Base-by-base conservation (phyloP, 2,797 vertebrate species). In the Sebastes variabilis region DNA sequence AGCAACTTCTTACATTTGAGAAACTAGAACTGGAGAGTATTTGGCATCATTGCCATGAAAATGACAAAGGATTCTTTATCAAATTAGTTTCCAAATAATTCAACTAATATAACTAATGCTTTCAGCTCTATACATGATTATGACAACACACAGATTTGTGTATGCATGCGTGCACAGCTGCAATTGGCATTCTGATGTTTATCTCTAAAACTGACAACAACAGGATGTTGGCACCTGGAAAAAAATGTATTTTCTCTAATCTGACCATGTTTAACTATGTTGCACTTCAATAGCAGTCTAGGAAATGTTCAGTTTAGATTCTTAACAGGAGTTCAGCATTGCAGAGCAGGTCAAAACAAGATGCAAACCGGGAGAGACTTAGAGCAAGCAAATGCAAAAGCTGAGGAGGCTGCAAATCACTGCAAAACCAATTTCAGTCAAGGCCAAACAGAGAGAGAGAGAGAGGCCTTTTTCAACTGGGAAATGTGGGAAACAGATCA, bases 401-500 rank as follows among this genome's bases (percentile, higher is more conserved):
- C 73, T 62, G 49, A 70, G 27, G 76, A 71, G 52, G 61, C 73
- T 38, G 83, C 76, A 87, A 77, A 86, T 85, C 75, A 88, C 81
- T 87, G 80, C 61, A 86, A 88, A 91, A 82, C 59, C 79, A 80
- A 82, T 91, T 88, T 83, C 76, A 86, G 82, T 79, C 74, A 76
- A 89, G 84, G 83, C 85, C 86, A 80, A 87, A 81, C 34, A 73
- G 56, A 79, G 62, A 62, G 60, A 34, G 60, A 34, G 32, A 36
- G n/a, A 89, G 79, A 75, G 81, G 52, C 79, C 81, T 80, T 67
- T 68, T 90, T 90, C 30, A 49, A 81, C 79, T 61, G 74, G 82
- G 69, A 90, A 86, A 91, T 91, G 67, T 84, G 83, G 91, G 82
- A 82, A 79, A 79, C 13, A 14, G 78, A 88, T 92, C 87, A 92